Conservation (phyloP, 2,888 invertebrate genomes). For the Scrobipalpa atriplicella region DNA sequence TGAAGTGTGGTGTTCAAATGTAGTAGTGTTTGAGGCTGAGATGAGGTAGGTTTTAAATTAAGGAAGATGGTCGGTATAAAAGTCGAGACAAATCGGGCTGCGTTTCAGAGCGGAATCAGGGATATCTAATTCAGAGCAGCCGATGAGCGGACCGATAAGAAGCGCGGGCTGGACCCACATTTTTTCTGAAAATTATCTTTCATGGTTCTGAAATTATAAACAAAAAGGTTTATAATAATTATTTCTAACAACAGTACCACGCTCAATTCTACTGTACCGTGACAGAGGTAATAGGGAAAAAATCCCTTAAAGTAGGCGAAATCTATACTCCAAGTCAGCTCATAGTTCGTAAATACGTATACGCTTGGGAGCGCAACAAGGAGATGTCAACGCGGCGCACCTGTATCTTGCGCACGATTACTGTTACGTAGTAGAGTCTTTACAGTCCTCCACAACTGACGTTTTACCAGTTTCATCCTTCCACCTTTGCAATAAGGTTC, state of each 20-base stretch:
- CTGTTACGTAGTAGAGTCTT: conserved; percentile 23
- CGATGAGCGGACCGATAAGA: conserved; percentile 60
- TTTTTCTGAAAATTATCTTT: too few relatives aligned
- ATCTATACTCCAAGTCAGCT: neutral
- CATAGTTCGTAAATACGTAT: conserved; percentile 22
- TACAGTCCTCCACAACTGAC: neutral
- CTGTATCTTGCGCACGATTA: conserved; percentile 25
- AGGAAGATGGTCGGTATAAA: conserved; percentile 13
- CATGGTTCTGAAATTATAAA: too few relatives aligned
- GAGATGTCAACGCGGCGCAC: conserved; percentile 33
- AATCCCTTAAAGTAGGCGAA: neutral
- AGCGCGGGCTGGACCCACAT: conserved; percentile 50
- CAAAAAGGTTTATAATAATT: too few relatives aligned
- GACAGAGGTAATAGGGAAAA: too few relatives aligned
- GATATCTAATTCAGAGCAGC: conserved; percentile 67
- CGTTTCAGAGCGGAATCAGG: conserved; percentile 39
- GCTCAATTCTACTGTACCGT: neutral
- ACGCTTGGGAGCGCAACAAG: conserved; percentile 28
- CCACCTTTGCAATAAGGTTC: neutral
- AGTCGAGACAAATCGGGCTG: conserved; percentile 16
- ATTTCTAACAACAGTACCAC: too few relatives aligned
- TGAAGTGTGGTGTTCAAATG: too few relatives aligned
- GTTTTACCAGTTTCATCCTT: neutral
- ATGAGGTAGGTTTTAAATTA: too few relatives aligned
- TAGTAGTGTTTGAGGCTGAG: too few relatives aligned